phyloP scores from a whole-genome alignment of 2,797 vertebrate species.

The Natrix natrix region DNA sequence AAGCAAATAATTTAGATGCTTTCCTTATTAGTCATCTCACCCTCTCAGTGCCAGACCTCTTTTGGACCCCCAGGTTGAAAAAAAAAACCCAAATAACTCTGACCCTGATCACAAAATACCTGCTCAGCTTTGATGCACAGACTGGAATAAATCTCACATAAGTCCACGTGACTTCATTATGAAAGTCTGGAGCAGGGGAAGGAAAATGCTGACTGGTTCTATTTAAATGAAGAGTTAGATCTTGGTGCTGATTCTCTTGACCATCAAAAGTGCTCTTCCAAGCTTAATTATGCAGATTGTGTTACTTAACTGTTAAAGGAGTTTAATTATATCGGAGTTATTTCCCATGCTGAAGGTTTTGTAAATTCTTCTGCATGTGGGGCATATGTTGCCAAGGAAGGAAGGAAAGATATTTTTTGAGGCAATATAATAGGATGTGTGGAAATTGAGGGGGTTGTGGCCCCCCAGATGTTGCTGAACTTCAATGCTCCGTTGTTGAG shows the following conservation, averaged over 20 bases:
- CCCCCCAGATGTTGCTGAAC: not conserved
- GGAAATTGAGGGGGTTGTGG: not conserved
- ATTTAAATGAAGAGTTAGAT: not conserved
- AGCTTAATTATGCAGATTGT: not conserved
- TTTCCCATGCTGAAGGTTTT: not conserved
- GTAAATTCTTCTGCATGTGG: not conserved
- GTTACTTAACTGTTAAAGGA: not conserved
- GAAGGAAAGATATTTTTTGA: not conserved
- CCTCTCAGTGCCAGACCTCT: not conserved
- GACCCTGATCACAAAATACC: not conserved
- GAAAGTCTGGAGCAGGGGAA: not conserved
- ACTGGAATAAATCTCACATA: not conserved
- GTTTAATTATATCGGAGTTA: not conserved
- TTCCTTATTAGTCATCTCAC: not conserved
- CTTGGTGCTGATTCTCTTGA: not conserved
- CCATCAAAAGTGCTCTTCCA: not conserved
- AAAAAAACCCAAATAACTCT: not conserved
- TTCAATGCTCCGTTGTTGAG: not conserved
- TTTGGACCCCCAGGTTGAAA: not conserved
- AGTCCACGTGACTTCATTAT: not conserved
- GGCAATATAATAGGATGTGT: not conserved
- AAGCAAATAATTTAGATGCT: not conserved
- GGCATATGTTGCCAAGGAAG: not conserved
- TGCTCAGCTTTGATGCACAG: not conserved
- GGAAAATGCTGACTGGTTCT: not conserved